These are phyloP conservation scores for Triplophysa siluroides DNA, from an alignment of 2,113 vertebrate genomes.

Conservation along the genomic window DNA sequence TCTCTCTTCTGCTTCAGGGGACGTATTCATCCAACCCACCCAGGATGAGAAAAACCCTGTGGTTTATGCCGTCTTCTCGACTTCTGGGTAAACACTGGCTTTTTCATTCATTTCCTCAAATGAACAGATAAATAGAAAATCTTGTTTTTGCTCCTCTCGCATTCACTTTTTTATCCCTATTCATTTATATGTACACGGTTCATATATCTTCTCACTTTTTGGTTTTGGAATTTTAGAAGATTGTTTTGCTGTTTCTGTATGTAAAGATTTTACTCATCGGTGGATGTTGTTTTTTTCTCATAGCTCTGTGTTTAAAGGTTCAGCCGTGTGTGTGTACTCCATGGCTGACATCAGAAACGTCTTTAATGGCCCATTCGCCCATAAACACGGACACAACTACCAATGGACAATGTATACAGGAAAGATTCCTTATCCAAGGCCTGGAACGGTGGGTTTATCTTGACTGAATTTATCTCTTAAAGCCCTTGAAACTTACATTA, in stretches of 20 bases:
- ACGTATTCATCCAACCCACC: conserved; percentile 80
- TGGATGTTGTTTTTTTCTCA: neutral
- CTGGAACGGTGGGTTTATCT: conserved; percentile 75
- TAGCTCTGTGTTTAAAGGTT: conserved; percentile 84
- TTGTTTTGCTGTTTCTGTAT: neutral
- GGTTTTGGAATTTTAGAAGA: neutral
- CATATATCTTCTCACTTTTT: neutral
- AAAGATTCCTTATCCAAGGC: conserved; percentile 83
- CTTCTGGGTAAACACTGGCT: conserved; percentile 70
- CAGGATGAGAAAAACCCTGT: conserved; percentile 81
- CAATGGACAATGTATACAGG: conserved; percentile 83
- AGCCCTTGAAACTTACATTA: neutral
- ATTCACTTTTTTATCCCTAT: neutral
- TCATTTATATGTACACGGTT: neutral
- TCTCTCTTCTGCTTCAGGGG: conserved; percentile 65
- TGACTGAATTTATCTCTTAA: too few species aligned
- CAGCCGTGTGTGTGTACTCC: conserved; percentile 82
- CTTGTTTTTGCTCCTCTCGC: neutral
- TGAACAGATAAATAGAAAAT: neutral
- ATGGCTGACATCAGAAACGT: conserved; percentile 84
- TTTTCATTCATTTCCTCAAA: neutral
- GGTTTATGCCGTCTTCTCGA: conserved; percentile 81
- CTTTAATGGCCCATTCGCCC: conserved; percentile 85
- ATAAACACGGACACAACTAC: conserved; percentile 84
- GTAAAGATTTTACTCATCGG: neutral